phyloP scores from a whole-genome alignment of 2,888 invertebrate species.

The Epirrhoe tristata region DNA sequence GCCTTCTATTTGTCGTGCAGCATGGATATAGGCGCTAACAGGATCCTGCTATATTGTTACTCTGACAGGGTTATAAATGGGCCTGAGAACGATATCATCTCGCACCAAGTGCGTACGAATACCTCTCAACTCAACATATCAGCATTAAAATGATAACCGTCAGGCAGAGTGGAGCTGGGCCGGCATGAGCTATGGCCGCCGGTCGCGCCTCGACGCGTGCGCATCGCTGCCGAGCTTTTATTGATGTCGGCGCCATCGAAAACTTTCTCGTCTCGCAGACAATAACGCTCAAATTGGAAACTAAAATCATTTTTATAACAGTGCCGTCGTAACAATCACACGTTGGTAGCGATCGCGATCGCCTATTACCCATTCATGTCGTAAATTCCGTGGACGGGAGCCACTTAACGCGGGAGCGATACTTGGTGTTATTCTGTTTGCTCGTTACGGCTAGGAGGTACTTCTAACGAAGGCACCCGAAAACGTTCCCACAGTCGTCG shows the following conservation, averaged over 20 bases:
- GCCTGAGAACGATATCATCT: constrained; percentile 68
- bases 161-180: constrained; percentile 60
- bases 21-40: constrained; percentile 65
- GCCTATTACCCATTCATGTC: constrained; percentile 66
- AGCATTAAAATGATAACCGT: constrained; percentile 65
- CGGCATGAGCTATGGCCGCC: constrained; percentile 61
- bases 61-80: constrained; percentile 77
- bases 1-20: constrained; percentile 72
- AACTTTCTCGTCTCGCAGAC: constrained; percentile 82
- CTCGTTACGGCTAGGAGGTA: constrained; percentile 80
- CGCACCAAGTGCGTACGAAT: constrained; percentile 45
- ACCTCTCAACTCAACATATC: constrained; percentile 64
- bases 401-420: constrained; percentile 81
- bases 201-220: constrained; percentile 64
- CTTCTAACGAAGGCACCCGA: constrained; percentile 82
- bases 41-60: constrained; percentile 74
- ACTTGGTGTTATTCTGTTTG: constrained; percentile 80
- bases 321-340: constrained; percentile 60
- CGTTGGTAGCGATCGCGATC: constrained; percentile 65
- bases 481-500: constrained; percentile 84
- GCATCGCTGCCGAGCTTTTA: constrained; percentile 70
- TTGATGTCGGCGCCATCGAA: constrained; percentile 82
- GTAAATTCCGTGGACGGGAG: constrained; percentile 74
- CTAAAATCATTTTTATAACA: constrained; percentile 80
- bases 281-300: constrained; percentile 81